Base-by-base conservation (phyloP, 2,888 invertebrate species). In the Petrolisthes cinctipes region DNA sequence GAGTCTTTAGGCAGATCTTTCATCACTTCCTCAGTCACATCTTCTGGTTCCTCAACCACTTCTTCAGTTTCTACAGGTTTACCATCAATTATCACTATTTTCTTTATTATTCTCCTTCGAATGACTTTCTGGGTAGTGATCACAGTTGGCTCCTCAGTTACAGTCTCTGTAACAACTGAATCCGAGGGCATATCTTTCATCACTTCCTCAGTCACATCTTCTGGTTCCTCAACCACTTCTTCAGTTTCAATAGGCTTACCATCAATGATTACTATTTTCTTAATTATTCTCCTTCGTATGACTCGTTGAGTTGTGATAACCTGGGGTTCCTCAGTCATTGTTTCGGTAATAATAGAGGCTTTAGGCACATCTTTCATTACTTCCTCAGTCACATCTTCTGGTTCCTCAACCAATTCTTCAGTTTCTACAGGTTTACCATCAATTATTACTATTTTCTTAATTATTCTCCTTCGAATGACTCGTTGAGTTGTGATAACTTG, bases 211-310 rank as follows among this genome's bases (percentile, higher is more conserved):
- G 79, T 80, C 0, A 83, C 79, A 20, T 83, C 80, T 68, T 83
- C 83, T 71, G 87, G 87, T 78, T 87, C 87, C 37, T 87, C 87
- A 20, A 83, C 51, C 4, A 87, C 83, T 56, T 83, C 83, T 37
- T 87, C 87, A 14, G 83, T 87, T 56, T 87, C 87, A 17, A 87
- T 79, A n/a, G 85, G 84, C 54, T 88, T 82, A 17, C 85, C 88
- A 66, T 88, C 85, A 68, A 88, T n/a, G 4, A 88, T 76, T n/a
- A 88, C 66, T 14, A 85, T 84, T 20, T 80, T 85, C 61, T 84
- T 88, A 5, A 88, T 75, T 20, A 88, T 85, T 66, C 76, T 84
- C 56, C 80, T 88, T 51, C 83, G 57, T 20, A 83, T 87, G 53
- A 87, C 3, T 61, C 61, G 9, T 9, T 17, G 61, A 61, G 61